Conservation (phyloP, 2,113 vertebrate genomes). For the Chloebia gouldiae region DNA sequence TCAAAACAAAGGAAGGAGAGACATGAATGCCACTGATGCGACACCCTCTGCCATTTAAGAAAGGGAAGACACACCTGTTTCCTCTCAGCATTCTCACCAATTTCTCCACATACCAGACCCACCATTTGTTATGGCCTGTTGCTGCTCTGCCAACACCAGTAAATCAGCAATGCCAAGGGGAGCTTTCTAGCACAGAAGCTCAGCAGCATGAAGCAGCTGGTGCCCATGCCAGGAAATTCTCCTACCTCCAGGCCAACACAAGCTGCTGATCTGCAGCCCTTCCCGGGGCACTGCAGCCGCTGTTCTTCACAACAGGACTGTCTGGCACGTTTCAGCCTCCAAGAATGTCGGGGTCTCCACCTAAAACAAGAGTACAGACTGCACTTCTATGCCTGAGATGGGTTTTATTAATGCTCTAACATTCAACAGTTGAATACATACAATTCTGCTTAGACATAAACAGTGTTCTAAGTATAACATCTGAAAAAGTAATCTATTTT, state of each 20-base stretch:
- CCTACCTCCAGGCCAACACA: not conserved
- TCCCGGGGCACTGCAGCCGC: accelerated
- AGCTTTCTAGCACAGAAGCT: not conserved
- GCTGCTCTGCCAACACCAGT: not conserved
- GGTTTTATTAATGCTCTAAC: not conserved
- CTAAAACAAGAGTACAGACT: not conserved
- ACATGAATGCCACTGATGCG: not conserved
- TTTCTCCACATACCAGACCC: not conserved
- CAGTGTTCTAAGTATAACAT: not conserved
- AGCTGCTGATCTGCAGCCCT: accelerated
- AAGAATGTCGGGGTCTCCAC: accelerated
- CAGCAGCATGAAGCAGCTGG: not conserved
- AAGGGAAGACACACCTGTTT: not conserved
- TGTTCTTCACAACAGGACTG: not conserved
- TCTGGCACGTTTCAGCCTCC: not conserved
- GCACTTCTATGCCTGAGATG: not conserved
- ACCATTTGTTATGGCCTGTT: not conserved
- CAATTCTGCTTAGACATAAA: not conserved
- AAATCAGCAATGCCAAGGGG: accelerated
- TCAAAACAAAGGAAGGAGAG: not conserved
- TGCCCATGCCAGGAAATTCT: not conserved
- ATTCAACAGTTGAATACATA: not conserved
- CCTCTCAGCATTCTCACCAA: not conserved
- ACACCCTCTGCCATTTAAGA: not conserved
- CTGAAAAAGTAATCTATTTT: not conserved